A percentile compares a stretch with the other conserved stretches of the same genome.
These are phyloP conservation scores for Lottia gigantea DNA, from an alignment of 2,888 invertebrate species.

Conservation along the genomic window DNA sequence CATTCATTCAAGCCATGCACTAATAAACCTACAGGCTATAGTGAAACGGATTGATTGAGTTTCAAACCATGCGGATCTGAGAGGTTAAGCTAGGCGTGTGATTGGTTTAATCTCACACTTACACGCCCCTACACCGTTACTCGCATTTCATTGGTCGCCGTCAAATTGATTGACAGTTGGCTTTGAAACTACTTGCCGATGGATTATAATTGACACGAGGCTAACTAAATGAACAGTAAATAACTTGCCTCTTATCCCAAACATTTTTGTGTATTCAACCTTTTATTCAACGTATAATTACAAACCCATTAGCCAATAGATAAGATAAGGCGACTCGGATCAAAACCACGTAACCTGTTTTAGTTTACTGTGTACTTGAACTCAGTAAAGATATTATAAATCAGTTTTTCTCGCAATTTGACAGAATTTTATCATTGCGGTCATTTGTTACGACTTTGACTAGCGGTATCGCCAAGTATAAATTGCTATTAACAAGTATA, in stretches of 20 bases:
- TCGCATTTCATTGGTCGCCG: not conserved
- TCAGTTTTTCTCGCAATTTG: not conserved
- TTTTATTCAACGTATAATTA: constrained; percentile 10
- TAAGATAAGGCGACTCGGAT: constrained; percentile 4
- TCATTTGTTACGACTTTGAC: not conserved
- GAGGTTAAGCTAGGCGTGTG: constrained; percentile 10
- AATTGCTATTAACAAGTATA: no score
- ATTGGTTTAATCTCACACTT: constrained; percentile 1
- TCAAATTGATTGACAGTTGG: constrained; percentile 3
- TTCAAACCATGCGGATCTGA: constrained; percentile 6
- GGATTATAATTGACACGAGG: constrained; percentile 7
- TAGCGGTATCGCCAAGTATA: no score
- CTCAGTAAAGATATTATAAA: not conserved
- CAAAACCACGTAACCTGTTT: constrained; percentile 1
- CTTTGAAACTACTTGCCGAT: not conserved
- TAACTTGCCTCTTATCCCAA: constrained; percentile 8
- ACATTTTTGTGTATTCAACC: constrained; percentile 10
- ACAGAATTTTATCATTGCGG: not conserved
- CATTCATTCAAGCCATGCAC: not conserved
- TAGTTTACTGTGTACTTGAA: constrained; percentile 1
- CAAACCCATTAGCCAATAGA: constrained; percentile 9
- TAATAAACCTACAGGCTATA: constrained; percentile 7
- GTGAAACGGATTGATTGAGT: constrained; percentile 9
- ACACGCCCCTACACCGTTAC: not conserved
- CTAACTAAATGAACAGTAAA: constrained; percentile 8